Evolutionary conservation across 1,140 invertebrate species (phyloP), one percentile per base, ranked within the genome.

Genomic region (Acromyrmex echinatior): DNA sequence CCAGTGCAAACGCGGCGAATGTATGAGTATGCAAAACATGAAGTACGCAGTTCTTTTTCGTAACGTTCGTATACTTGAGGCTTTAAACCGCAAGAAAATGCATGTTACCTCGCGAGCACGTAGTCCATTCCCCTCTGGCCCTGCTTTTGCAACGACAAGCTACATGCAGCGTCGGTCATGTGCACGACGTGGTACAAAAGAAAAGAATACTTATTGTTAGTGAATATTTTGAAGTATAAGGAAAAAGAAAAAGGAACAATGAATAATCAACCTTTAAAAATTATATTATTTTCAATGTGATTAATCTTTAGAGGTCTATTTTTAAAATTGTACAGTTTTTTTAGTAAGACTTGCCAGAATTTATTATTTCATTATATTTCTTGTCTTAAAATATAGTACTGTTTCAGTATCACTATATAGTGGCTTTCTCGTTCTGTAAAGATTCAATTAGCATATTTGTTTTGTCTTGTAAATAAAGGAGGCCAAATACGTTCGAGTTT

Each of bases 71-170:
- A 70, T 25, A 70, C 39, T 51, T 49, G 66, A 70, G 66, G 39
- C 66, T 21, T 70, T 70, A 70, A 70, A 70, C 35, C n/a, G 25
- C 39, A 51, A 70, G 45, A 70, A 70, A 70, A 70, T 70, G 39
- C 66, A 70, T 70, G 66, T 70, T 70, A 51, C 21, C 21, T 70
- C 39, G 21, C 39, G 66, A 45, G 39, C 39, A 70, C 66, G 66
- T 51, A 70, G 66, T 70, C 39, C 66, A 70, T 70, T 70, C 21
- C 5, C 39, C 66, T 49, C 35, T 39, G 31, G 4, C 63, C 5
- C 14, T 25, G 39, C 12, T 12, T 51, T 70, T 49, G 2, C 39
- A 51, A 51, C 45, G 21, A 51, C 39, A 28, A 51, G 66, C 6
- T 70, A 39, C 39, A 70, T 25, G 39, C 39, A 49, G 21, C 65